Conservation (phyloP, 2,113 vertebrate species). For the Entelurus aequoreus region DNA sequence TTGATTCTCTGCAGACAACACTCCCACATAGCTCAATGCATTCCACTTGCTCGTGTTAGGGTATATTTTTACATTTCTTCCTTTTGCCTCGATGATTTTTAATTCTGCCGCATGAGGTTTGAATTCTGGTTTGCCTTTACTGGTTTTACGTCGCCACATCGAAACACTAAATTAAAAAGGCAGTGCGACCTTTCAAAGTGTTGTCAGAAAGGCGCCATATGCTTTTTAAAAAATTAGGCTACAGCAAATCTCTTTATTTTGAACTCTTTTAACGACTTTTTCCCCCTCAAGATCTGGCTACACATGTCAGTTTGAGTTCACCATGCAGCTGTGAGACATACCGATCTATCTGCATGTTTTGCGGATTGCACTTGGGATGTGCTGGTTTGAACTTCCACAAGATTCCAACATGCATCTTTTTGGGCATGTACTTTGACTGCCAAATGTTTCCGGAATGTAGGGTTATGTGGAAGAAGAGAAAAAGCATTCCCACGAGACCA, state of each 20-base stretch:
- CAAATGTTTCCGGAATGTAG: constrained; percentile 25
- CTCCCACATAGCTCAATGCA: constrained; percentile 26
- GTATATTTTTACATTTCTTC: constrained; percentile 18
- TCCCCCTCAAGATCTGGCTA: not conserved
- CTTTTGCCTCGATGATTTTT: not conserved
- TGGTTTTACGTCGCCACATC: not conserved
- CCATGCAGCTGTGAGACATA: constrained; percentile 12
- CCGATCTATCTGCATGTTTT: constrained; percentile 16
- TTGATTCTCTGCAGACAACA: constrained; percentile 29
- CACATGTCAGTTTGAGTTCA: not conserved
- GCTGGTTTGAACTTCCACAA: not conserved
- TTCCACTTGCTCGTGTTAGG: constrained; percentile 37
- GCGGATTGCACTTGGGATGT: not conserved
- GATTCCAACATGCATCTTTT: constrained; percentile 10
- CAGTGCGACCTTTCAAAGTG: not conserved
- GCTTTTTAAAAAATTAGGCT: not conserved
- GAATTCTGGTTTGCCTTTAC: not conserved
- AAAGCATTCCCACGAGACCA: constrained; percentile 5
- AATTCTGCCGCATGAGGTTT: constrained; percentile 1
- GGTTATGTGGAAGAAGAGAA: constrained; percentile 9
- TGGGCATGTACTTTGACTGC: constrained; percentile 5
- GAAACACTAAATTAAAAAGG: not conserved
- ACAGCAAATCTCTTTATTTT: not conserved
- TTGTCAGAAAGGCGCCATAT: not conserved
- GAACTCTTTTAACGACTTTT: not conserved